Evolutionary conservation across 2,888 invertebrate genomes (phyloP).

Genomic region (Dexiosoma caninum): DNA sequence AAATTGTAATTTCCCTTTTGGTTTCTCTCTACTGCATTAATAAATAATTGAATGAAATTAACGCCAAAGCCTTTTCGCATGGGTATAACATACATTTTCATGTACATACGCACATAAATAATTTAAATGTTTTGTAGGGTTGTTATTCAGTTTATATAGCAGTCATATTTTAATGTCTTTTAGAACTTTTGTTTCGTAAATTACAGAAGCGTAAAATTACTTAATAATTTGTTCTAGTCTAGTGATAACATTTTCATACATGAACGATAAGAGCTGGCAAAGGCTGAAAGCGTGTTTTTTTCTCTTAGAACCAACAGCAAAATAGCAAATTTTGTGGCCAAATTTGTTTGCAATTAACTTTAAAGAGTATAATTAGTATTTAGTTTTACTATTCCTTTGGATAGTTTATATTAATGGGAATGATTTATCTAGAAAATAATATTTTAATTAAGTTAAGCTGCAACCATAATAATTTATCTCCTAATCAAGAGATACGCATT

Average conservation of each 20-base stretch:
- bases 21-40: too few species aligned
- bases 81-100: too few species aligned
- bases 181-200: neutral
- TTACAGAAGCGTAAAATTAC: constrained; percentile 50
- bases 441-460: too few species aligned
- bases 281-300: neutral
- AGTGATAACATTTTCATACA: constrained; percentile 38
- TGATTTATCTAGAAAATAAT: too few species aligned
- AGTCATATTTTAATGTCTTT: neutral
- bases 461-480: too few species aligned
- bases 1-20: too few species aligned
- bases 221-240: constrained; percentile 49
- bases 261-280: constrained; percentile 20
- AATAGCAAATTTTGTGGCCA: neutral
- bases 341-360: neutral
- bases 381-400: too few species aligned
- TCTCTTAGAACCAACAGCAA: neutral
- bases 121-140: neutral
- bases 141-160: neutral
- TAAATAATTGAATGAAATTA: too few species aligned
- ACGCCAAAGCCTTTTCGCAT: too few species aligned
- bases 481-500: too few species aligned
- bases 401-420: too few species aligned
- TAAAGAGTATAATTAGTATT: neutral
- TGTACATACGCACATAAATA: neutral